Evolutionary conservation across 2,113 vertebrate genomes (phyloP), one percentile per base, ranked within the genome.

Genomic region (Gyps fulvus): DNA sequence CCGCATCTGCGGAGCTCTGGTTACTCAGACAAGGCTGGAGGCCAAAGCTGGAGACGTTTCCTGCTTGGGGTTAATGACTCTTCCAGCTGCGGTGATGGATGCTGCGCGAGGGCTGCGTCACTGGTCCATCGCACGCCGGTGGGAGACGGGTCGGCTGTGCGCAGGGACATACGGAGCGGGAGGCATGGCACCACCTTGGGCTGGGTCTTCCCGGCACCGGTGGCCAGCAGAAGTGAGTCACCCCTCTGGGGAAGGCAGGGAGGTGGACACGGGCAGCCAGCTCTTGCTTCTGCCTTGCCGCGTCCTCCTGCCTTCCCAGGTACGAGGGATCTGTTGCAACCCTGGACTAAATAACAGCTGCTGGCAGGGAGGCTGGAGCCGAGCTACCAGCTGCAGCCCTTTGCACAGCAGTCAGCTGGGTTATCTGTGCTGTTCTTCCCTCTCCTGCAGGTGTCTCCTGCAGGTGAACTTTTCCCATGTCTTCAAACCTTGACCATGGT

Each of bases 51-150:
- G 69, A 63, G 70, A 13, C 0, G 7, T 20, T 47, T 57, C 42
- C n/a, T 22, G 42, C 59, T 21, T 10, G 34, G 23, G 42, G 17
- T 66, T 22, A 23, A 34, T 9, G 83, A 76, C 61, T 55, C 11
- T 19, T 40, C 83, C 70, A 12, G 42, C 38, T 3, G 8, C 20
- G 1, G 62, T 0, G 20, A 19, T 9, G 50, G 62, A 11, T 34
- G 50, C 49, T 4, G 31, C 6, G 45, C 11, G 2, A 38, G 43
- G 43, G 61, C 36, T 26, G 76, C 10, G 13, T 55, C 49, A 3
- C 38, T 1, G 12, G 7, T 8, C 25, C 49, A 0, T 17, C 14
- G 1, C 31, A 8, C 1, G 16, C 43, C 2, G 27, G 45, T 9
- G 45, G 45, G 57, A 61, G 32, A 58, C 1, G 7, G 40, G 43